These are phyloP conservation scores for Ips typographus DNA, from an alignment of 1,140 invertebrate species.

Conservation along the genomic window DNA sequence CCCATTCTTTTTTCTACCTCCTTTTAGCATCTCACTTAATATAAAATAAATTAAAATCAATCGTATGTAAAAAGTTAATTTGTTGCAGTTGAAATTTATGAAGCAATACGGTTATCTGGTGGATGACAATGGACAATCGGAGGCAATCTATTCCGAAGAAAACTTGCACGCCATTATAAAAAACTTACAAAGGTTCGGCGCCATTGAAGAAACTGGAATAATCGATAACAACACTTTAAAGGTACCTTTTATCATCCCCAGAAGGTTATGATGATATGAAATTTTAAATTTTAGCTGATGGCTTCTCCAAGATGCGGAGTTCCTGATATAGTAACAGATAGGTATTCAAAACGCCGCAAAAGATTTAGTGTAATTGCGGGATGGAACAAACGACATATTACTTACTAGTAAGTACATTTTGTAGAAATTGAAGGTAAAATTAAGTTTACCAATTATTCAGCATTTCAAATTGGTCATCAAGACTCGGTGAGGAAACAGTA, in stretches of 20 bases:
- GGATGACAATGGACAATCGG: slow-evolving; percentile 52
- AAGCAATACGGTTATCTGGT: slow-evolving; percentile 64
- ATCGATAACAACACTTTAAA: slow-evolving; percentile 62
- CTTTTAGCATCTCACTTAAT: no score
- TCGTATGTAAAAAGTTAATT: neutral
- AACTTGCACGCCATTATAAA: slow-evolving; percentile 62
- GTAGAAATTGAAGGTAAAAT: neutral
- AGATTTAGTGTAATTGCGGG: slow-evolving; percentile 59
- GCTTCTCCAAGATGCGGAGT: slow-evolving; percentile 65
- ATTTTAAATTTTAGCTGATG: slow-evolving; percentile 56
- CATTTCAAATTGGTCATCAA: slow-evolving; percentile 65
- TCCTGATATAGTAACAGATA: slow-evolving; percentile 56
- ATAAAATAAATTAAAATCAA: no score
- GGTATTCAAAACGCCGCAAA: slow-evolving; percentile 50
- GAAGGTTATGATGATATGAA: neutral
- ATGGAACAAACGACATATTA: slow-evolving; percentile 64
- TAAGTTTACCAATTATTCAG: slow-evolving; percentile 49
- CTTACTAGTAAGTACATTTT: slow-evolving; percentile 58
- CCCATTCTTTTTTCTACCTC: no score
- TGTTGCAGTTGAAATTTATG: slow-evolving; percentile 61
- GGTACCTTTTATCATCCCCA: slow-evolving; percentile 45
- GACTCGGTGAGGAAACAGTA: slow-evolving; percentile 57
- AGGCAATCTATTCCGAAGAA: slow-evolving; percentile 60
- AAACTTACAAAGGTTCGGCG: slow-evolving; percentile 67
- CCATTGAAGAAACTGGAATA: slow-evolving; percentile 63